phyloP scores from a whole-genome alignment of 2,113 vertebrate species.

The human (Homo sapiens) region GRCh38 chr5:82485501-82486000 shows the following conservation, averaged over 20 bases:
- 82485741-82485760: neutral
- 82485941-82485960: neutral
- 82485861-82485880: neutral
- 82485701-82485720: neutral
- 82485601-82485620: neutral
- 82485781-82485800: neutral
- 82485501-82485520: neutral
- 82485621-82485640: neutral
- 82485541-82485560: neutral
- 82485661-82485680: neutral
- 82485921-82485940: neutral
- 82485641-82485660: neutral
- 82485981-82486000: neutral
- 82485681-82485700: neutral
- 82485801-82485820: neutral
- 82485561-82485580: neutral
- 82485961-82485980: neutral
- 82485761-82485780: neutral
- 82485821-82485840: constrained; percentile 29
- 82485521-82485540: neutral
- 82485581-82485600: neutral
- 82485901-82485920: neutral
- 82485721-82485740: neutral
- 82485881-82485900: neutral
- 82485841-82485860: constrained; percentile 27